Evolutionary conservation across 2,797 vertebrate genomes (phyloP).

Genomic region (Coilia nasus): DNA sequence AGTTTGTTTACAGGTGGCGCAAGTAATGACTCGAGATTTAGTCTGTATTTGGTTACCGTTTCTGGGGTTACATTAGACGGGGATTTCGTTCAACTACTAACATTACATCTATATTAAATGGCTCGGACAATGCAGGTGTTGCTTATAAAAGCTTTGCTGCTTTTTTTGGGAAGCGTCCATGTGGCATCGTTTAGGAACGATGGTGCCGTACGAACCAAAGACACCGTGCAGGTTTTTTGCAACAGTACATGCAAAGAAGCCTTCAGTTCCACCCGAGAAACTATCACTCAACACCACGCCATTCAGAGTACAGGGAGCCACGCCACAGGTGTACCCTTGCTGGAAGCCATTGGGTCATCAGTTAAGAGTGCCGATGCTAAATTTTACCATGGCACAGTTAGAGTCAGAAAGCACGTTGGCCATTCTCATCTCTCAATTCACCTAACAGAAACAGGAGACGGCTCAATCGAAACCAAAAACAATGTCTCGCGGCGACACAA

Average conservation of each 20-base stretch:
- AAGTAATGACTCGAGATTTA: conserved; percentile 25
- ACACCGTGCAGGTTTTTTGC: conserved; percentile 33
- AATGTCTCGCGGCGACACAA: conserved; percentile 65
- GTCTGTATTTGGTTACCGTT: not conserved
- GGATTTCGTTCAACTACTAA: not conserved
- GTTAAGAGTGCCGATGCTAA: conserved; percentile 59
- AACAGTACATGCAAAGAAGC: conserved; percentile 52
- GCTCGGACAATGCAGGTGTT: conserved; percentile 73
- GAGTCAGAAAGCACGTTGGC: conserved; percentile 56
- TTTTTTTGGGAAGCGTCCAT: conserved; percentile 61
- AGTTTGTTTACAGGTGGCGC: conserved; percentile 26
- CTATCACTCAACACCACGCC: conserved; percentile 54
- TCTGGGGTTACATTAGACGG: not conserved
- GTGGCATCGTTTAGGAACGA: conserved; percentile 59
- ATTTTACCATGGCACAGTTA: conserved; percentile 47
- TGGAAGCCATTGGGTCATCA: conserved; percentile 25
- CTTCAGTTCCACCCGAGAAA: conserved; percentile 57
- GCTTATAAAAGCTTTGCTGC: conserved; percentile 64
- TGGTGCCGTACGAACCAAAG: conserved; percentile 59
- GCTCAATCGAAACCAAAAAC: conserved; percentile 55
- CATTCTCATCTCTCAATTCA: conserved; percentile 60
- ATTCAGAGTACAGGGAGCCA: conserved; percentile 52
- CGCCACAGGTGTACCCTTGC: conserved; percentile 73
- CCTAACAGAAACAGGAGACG: conserved; percentile 59
- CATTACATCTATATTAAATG: conserved; percentile 5